A percentile compares a stretch with the other conserved stretches of the same genome.
These are phyloP conservation scores for Stichodactyla mertensii DNA, from an alignment of 64 coral and sea anemone species.

Conservation along the genomic window DNA sequence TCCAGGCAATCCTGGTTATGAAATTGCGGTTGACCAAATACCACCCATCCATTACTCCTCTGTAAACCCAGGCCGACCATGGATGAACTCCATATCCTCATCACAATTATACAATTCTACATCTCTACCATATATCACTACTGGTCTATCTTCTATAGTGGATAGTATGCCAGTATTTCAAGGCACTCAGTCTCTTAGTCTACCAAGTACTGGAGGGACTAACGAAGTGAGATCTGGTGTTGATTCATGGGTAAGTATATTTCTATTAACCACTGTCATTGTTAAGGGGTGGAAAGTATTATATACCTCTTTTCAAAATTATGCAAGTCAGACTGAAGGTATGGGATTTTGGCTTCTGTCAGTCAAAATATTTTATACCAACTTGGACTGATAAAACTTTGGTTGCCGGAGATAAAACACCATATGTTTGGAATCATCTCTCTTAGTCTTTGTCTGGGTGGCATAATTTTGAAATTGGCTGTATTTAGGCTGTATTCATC, in stretches of 20 bases:
- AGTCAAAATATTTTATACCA: too few relatives aligned
- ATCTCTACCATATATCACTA: slow-evolving; percentile 52
- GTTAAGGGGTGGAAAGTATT: too few relatives aligned
- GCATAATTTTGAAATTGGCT: too few relatives aligned
- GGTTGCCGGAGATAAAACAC: too few relatives aligned
- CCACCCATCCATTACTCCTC: slow-evolving; percentile 40
- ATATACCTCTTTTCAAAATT: too few relatives aligned
- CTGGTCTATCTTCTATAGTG: neutral
- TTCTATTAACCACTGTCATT: neutral
- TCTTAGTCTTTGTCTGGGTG: too few relatives aligned
- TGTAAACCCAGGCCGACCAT: slow-evolving; percentile 30
- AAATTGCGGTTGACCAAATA: slow-evolving; percentile 55
- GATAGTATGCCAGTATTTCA: slow-evolving; percentile 25
- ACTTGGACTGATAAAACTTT: too few relatives aligned
- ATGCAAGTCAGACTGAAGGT: too few relatives aligned
- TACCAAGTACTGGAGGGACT: slow-evolving; percentile 23
- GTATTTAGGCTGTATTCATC: too few relatives aligned
- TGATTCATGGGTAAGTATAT: slow-evolving; percentile 35
- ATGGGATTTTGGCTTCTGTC: too few relatives aligned
- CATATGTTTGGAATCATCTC: too few relatives aligned
- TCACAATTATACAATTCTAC: neutral
- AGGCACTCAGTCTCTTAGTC: slow-evolving; percentile 25
- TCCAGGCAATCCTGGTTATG: slow-evolving; percentile 72
- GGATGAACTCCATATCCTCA: slow-evolving; percentile 8
- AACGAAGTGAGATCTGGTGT: slow-evolving; percentile 13